Conservation (phyloP, 2,888 invertebrate genomes). For the Nebria brevicollis region DNA sequence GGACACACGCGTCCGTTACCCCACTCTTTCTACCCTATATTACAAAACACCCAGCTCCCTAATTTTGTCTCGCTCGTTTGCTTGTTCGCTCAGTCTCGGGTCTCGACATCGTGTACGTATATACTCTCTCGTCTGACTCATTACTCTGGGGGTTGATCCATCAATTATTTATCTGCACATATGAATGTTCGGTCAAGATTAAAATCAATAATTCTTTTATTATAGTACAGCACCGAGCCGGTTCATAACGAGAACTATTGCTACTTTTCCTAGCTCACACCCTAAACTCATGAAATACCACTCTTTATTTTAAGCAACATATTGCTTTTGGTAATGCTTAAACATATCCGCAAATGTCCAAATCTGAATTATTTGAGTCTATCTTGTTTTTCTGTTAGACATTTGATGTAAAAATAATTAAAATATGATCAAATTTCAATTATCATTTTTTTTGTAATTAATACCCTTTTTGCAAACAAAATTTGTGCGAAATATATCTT, state of each 20-base stretch:
- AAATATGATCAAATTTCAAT: no score
- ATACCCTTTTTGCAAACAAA: no score
- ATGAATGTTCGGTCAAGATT: slow-evolving; percentile 45
- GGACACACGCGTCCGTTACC: slow-evolving; percentile 32
- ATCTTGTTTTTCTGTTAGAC: no score
- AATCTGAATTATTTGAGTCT: no score
- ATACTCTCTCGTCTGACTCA: slow-evolving; percentile 57
- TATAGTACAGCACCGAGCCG: not conserved
- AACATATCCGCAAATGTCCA: no score
- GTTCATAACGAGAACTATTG: not conserved
- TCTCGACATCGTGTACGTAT: not conserved
- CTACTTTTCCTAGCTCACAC: not conserved
- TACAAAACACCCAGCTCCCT: slow-evolving; percentile 13
- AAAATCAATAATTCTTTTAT: slow-evolving; percentile 47
- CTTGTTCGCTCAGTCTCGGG: not conserved
- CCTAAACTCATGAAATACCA: no score
- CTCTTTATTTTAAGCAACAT: no score
- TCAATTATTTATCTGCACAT: slow-evolving; percentile 60
- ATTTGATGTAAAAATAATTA: no score
- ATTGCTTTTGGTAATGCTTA: no score
- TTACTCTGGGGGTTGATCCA: slow-evolving; percentile 60
- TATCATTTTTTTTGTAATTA: no score
- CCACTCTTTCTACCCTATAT: slow-evolving; percentile 8
- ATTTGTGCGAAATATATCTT: no score
- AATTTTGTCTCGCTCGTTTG: not conserved